phyloP scores from a whole-genome alignment of 2,888 invertebrate genomes.

The Abrostola triplasia region DNA sequence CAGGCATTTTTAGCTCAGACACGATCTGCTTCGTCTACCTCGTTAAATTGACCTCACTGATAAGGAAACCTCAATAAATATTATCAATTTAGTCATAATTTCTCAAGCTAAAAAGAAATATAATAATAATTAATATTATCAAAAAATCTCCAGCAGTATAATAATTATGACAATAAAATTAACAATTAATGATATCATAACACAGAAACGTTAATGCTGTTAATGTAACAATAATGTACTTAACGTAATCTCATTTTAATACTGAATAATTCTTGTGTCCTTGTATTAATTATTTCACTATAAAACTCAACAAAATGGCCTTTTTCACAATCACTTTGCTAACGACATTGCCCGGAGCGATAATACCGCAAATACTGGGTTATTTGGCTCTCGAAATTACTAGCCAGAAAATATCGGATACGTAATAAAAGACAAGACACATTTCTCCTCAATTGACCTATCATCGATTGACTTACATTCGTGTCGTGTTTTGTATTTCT shows the following conservation, averaged over 20 bases:
- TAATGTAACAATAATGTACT: not conserved
- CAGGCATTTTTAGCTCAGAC: too few species aligned
- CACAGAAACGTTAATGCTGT: not conserved
- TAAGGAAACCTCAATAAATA: too few species aligned
- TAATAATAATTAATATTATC: too few species aligned
- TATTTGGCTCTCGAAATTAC: slow-evolving; percentile 70
- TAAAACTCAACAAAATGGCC: slow-evolving; percentile 32
- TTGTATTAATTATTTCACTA: slow-evolving; percentile 31
- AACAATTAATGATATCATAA: too few species aligned
- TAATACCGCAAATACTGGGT: slow-evolving; percentile 60
- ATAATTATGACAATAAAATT: too few species aligned
- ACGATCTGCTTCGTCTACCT: too few species aligned
- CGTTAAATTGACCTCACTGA: too few species aligned
- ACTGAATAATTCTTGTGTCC: slow-evolving; percentile 5
- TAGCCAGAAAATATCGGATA: slow-evolving; percentile 64
- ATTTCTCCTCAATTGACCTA: slow-evolving; percentile 32
- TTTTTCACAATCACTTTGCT: slow-evolving; percentile 50
- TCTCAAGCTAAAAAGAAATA: too few species aligned
- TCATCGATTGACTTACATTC: slow-evolving; percentile 41
- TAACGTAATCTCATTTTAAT: slow-evolving; percentile 1
- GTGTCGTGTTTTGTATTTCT: slow-evolving; percentile 21
- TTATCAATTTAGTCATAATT: too few species aligned
- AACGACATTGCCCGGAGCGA: slow-evolving; percentile 49
- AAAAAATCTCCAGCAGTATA: too few species aligned
- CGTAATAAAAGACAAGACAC: slow-evolving; percentile 68